Evolutionary conservation across 2,888 invertebrate genomes (phyloP), one percentile per base, ranked within the genome.

Genomic region (Sinohyriopsis cumingii): DNA sequence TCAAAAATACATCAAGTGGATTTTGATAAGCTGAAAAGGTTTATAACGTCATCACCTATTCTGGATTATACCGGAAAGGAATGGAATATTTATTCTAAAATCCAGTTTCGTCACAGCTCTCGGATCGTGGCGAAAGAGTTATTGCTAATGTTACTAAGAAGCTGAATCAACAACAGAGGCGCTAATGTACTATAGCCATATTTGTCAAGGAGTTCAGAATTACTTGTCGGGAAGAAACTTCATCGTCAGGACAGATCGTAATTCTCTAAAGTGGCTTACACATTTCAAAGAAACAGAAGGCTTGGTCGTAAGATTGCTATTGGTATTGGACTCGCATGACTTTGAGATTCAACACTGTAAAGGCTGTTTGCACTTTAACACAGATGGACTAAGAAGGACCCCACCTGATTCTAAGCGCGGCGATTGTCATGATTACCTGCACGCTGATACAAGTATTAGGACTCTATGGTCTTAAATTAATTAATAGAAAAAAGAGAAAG

Each of bases 171-270:
- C 7, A 33, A 7, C 71, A 76, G 56, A 60, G 57, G 19, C 59
- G 63, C 9, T 76, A 71, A 56, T 75, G 76, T 54, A 69, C 65
- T 5, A 77, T 71, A n/a, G 71, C 74, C 5, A 61, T 53, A 7
- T 72, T 73, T 55, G n/a, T 67, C 1, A 28, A 53, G 0, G 68
- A 73, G 22, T 76, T 72, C 28, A 64, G 64, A 24, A 70, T 62
- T 71, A 65, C 61, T 63, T 75, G 53, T 55, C 59, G 24, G 72
- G 72, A 22, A 15, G 59, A 19, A 45, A 55, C 33, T 75, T 72
- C 55, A 24, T 20, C 6, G n/a, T 75, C 18, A 33, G 63, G 20
- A 72, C 72, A 25, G 72, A 75, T 53, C 75, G 69, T 60, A 33
- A 1, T 33, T 33, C 33, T 33, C 33, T 33, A 33, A 7, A 33